Percentiles rank a stretch among this genome's conserved stretches.
These are phyloP conservation scores for Allygus modestus DNA, from an alignment of 2,888 invertebrate genomes.

Conservation along the genomic window DNA sequence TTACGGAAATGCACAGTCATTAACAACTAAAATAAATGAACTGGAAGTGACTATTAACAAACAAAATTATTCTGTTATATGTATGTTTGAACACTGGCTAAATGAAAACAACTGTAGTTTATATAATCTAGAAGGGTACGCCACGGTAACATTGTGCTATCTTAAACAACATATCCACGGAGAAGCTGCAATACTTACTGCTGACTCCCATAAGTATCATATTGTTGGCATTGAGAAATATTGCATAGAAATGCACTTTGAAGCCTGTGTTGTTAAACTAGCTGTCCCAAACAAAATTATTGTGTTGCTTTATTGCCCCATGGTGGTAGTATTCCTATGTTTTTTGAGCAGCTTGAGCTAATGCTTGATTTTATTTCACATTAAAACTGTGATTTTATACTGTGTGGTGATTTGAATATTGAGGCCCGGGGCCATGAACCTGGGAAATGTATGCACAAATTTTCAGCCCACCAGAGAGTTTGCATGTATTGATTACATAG, in stretches of 20 bases:
- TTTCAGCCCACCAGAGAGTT: background rate
- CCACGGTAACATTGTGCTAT: background rate
- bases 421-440: background rate
- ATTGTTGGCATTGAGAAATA: background rate
- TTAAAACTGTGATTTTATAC: background rate
- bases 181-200: background rate
- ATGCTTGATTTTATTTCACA: background rate
- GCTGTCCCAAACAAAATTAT: background rate
- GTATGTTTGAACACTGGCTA: background rate
- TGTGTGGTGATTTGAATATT: conserved; percentile 42
- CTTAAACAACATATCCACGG: background rate
- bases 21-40: background rate
- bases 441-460: background rate
- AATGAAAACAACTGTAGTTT: background rate
- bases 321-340: background rate
- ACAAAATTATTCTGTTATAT: background rate
- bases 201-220: background rate
- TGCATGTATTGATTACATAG: conserved; percentile 7
- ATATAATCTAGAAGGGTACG: background rate
- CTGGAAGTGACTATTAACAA: too few relatives aligned
- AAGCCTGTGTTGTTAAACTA: background rate
- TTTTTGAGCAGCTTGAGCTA: conserved; percentile 4
- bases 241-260: background rate
- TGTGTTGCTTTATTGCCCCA: background rate
- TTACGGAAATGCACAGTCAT: background rate